Percentiles rank a stretch among this genome's conserved stretches.
phyloP scores from a whole-genome alignment of 2,888 invertebrate genomes.

The Notodromas monacha region DNA sequence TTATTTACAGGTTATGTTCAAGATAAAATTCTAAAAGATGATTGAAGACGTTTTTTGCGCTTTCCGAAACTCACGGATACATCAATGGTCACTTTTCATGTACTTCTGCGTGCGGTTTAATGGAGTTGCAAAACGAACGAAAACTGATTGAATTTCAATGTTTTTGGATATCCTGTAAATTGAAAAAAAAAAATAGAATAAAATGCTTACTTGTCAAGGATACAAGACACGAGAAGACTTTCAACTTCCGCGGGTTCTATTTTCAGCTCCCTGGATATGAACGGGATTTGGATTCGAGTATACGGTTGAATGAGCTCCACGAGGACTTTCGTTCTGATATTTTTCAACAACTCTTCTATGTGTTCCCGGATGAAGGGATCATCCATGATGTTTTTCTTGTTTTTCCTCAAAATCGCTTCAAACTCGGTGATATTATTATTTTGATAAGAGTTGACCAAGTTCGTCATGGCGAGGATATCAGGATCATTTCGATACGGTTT shows the following conservation, averaged over 20 bases:
- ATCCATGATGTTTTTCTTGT: constrained; percentile 86
- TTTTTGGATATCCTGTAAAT: neutral
- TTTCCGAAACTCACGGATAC: too few species aligned
- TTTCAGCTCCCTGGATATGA: constrained; percentile 75
- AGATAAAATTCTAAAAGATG: too few species aligned
- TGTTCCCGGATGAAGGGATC: constrained; percentile 96
- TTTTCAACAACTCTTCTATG: constrained; percentile 77
- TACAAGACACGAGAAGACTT: constrained; percentile 79
- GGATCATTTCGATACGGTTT: constrained; percentile 98
- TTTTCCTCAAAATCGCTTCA: constrained; percentile 73
- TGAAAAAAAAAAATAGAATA: constrained; percentile 12
- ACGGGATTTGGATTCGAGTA: constrained; percentile 85
- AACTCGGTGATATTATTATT: constrained; percentile 95
- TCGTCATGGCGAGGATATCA: constrained; percentile 95
- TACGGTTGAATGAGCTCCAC: constrained; percentile 91
- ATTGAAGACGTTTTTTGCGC: too few species aligned
- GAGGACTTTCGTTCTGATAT: constrained; percentile 84
- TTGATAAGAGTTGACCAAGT: constrained; percentile 70
- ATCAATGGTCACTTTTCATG: too few species aligned
- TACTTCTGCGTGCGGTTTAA: too few species aligned
- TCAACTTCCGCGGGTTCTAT: constrained; percentile 82
- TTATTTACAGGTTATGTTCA: too few species aligned
- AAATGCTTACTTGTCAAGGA: constrained; percentile 91
- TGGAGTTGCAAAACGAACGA: constrained; percentile 6
- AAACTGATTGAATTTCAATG: neutral